phyloP scores from a whole-genome alignment of 2,113 vertebrate genomes.

The Mirounga angustirostris region DNA sequence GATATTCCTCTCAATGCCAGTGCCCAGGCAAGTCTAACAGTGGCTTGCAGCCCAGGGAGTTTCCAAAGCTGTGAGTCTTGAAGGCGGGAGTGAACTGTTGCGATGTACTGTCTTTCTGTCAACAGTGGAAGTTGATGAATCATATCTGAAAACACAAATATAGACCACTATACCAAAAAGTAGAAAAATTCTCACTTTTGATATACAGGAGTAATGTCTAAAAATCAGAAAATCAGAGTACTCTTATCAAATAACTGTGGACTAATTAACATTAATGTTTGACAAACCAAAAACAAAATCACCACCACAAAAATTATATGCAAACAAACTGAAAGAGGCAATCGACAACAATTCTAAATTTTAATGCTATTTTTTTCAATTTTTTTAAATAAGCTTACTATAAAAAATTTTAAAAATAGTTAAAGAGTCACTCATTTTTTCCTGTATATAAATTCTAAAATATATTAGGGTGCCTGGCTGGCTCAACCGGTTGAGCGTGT shows the following conservation, averaged over 20 bases:
- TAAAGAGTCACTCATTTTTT: background rate
- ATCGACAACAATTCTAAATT: background rate
- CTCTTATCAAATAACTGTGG: background rate
- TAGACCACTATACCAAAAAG: background rate
- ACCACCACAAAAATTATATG: background rate
- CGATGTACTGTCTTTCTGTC: conserved; percentile 95
- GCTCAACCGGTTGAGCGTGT: background rate
- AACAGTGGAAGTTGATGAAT: conserved; percentile 94
- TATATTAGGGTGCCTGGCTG: background rate
- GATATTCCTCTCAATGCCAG: conserved; percentile 95
- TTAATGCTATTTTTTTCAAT: conserved; percentile 24
- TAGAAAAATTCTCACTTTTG: conserved; percentile 32
- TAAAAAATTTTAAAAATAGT: background rate
- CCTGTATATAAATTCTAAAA: conserved; percentile 26
- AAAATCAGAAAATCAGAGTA: conserved; percentile 18
- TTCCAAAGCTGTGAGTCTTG: conserved; percentile 95
- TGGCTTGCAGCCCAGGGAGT: conserved; percentile 95
- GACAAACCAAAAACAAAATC: background rate
- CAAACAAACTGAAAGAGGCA: conserved; percentile 6
- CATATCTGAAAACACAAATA: conserved; percentile 89
- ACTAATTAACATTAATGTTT: background rate
- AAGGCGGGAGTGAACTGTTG: conserved; percentile 94
- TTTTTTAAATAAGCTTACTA: background rate
- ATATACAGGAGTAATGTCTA: background rate
- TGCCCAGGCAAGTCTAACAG: conserved; percentile 96